Base-by-base conservation (phyloP, 2,888 invertebrate genomes). In the Tortricodes alternella region DNA sequence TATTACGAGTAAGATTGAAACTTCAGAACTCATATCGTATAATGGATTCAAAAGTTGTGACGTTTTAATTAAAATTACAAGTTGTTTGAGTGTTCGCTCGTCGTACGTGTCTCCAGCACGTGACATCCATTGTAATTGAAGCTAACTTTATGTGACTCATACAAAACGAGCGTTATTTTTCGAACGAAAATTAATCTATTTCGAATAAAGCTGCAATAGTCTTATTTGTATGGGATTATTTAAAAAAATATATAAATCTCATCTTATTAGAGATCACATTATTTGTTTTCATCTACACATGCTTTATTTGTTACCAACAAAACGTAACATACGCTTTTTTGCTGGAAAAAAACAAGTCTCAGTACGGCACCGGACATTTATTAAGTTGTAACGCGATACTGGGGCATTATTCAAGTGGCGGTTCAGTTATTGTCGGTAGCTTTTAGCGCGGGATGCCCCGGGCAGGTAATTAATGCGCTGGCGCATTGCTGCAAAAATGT, bases 11-110 rank as follows among this genome's bases (percentile, higher is more conserved):
- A 61, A 58, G 57, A 52, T 60, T 65, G 60, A 66, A 65, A 66
- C 68, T 68, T 60, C 59, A 59, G 59, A 63, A 62, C 59, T 68
- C 66, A 68, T 72, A 74, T 73, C 70, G 66, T 73, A 72, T 74
- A 68, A 71, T 66, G 71, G 68, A 73, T 73, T 69, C 71, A 80
- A 78, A 85, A 85, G 83, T 83, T 84, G 76, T 76, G 84, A 80
- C 78, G 74, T 80, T 87, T 86, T 83, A 85, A 87, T 88, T 86
- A 81, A 87, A 85, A 83, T 85, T 78, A 83, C 71, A 74, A 76
- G 76, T 79, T 71, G 76, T 79, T 82, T 78, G 80, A 78, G 76
- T 76, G 75, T 76, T 69, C 66, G 71, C 71, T 68, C 73, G 70
- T 71, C 69, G 74, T 76, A 77, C 80, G 76, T 79, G 80, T 78